Evolutionary conservation across 2,888 invertebrate genomes (phyloP).

Genomic region (Muschampia plurimacula): DNA sequence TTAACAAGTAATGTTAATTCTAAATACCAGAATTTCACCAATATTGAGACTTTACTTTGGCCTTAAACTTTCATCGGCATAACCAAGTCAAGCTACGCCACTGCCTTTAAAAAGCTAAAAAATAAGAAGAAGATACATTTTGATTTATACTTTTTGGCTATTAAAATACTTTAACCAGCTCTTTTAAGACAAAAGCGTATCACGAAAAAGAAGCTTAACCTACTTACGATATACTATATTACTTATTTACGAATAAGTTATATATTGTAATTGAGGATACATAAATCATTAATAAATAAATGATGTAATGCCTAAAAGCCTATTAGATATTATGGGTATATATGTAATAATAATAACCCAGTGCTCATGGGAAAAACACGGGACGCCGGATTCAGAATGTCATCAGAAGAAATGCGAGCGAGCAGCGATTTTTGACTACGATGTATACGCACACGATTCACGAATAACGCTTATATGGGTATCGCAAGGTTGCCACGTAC

Average conservation of each 20-base stretch:
- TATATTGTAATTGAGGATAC: background rate
- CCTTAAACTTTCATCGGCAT: too few relatives aligned
- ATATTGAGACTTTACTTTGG: too few relatives aligned
- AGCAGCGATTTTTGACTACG: slow-evolving; percentile 5
- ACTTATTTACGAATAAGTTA: too few relatives aligned
- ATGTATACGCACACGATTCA: slow-evolving; percentile 12
- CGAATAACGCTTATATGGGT: slow-evolving; percentile 4
- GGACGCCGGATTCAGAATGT: background rate
- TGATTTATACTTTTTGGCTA: background rate
- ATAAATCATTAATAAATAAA: background rate
- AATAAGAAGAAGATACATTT: too few relatives aligned
- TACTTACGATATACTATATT: background rate
- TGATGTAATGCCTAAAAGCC: background rate
- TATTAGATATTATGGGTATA: background rate
- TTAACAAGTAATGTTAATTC: too few relatives aligned
- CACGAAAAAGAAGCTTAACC: background rate
- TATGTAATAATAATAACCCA: slow-evolving; percentile 4
- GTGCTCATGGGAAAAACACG: background rate
- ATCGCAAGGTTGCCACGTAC: background rate
- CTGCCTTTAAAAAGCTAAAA: too few relatives aligned
- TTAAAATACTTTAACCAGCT: background rate
- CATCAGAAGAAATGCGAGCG: slow-evolving; percentile 5
- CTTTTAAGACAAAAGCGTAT: background rate
- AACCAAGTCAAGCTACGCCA: too few relatives aligned
- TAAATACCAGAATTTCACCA: too few relatives aligned